Evolutionary conservation across 2,888 invertebrate species (phyloP).

Genomic region (Labia minor): DNA sequence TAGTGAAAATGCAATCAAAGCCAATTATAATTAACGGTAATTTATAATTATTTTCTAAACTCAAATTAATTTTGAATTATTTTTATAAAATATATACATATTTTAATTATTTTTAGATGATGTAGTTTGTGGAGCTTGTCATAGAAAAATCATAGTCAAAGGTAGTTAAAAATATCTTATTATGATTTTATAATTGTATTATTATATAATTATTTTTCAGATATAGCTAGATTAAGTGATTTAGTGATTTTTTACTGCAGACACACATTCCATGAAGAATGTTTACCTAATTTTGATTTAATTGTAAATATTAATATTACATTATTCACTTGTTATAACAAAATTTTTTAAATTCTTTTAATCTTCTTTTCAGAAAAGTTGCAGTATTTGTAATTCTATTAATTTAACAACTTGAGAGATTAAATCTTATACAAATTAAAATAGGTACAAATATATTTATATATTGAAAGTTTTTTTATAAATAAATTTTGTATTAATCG

Average conservation of each 20-base stretch:
- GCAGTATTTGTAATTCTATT: constrained; percentile 42
- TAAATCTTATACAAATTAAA: neutral
- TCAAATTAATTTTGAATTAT: constrained; percentile 13
- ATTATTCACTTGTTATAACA: constrained; percentile 14
- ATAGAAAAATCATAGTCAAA: constrained; percentile 60
- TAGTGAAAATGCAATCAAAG: constrained; percentile 64
- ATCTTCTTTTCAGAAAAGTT: constrained; percentile 39
- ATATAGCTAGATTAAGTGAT: constrained; percentile 56
- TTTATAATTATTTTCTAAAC: constrained; percentile 17
- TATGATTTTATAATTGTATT: constrained; percentile 15
- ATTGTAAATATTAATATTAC: constrained; percentile 28
- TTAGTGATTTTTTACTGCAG: constrained; percentile 76
- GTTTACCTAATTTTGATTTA: constrained; percentile 48
- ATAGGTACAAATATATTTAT: neutral
- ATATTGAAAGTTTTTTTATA: neutral
- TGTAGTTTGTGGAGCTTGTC: constrained; percentile 67
- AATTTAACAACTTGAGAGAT: neutral
- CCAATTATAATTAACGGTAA: constrained; percentile 57
- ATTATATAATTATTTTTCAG: constrained; percentile 36
- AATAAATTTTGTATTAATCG: neutral
- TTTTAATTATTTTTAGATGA: constrained; percentile 48
- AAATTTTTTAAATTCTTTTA: constrained; percentile 21
- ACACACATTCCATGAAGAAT: constrained; percentile 79
- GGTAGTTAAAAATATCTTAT: constrained; percentile 35
- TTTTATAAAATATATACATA: constrained; percentile 17